Evolutionary conservation across 2,113 vertebrate species (phyloP).

Genomic region (Orycteropus afer): DNA sequence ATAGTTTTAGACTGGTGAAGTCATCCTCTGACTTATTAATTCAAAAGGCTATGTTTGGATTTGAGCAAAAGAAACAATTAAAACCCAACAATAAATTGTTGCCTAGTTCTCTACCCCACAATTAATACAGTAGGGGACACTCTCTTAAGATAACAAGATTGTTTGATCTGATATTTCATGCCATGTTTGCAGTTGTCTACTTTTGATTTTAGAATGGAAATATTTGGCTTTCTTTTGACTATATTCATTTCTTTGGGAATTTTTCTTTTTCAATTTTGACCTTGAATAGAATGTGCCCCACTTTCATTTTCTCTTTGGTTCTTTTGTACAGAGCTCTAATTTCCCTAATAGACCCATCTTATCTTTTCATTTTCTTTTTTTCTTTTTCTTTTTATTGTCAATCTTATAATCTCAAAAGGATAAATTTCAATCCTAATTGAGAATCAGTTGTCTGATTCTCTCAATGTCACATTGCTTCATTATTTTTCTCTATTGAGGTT

Average conservation of each 20-base stretch:
- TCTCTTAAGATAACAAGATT: background rate
- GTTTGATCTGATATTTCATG: background rate
- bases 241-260: background rate
- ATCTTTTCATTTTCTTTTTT: background rate
- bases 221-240: conserved; percentile 14
- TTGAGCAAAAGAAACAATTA: conserved; percentile 63
- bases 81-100: conserved; percentile 30
- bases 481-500: background rate
- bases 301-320: background rate
- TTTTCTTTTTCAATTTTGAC: conserved; percentile 37
- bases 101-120: background rate
- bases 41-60: conserved; percentile 64
- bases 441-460: background rate
- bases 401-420: background rate
- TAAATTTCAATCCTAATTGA: background rate
- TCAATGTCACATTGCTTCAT: background rate
- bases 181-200: background rate
- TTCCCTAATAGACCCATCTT: background rate
- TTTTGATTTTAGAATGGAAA: conserved; percentile 29
- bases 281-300: background rate
- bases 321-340: background rate
- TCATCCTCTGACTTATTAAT: conserved; percentile 33
- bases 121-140: background rate
- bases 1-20: conserved; percentile 10
- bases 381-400: background rate